phyloP scores from a whole-genome alignment of 2,888 invertebrate species.

The Acrobasis suavella region DNA sequence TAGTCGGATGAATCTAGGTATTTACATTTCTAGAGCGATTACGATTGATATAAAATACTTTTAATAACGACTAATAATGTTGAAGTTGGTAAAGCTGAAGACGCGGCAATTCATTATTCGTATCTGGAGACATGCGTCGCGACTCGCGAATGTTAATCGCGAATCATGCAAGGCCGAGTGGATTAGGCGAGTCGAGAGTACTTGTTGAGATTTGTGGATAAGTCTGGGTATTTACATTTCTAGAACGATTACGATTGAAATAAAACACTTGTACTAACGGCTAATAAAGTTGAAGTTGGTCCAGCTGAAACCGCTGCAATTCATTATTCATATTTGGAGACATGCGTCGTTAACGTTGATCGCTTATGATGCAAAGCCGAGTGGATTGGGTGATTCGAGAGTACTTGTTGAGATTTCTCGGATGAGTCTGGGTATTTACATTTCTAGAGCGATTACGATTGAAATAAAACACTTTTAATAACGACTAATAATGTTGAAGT shows the following conservation, averaged over 20 bases:
- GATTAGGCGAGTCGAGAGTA: not conserved
- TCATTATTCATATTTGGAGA: slow-evolving; percentile 29
- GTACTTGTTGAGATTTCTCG: not conserved
- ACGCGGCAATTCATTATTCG: slow-evolving; percentile 30
- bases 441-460: no score
- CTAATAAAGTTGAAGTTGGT: slow-evolving; percentile 22
- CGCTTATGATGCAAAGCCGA: no score
- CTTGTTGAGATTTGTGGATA: not conserved
- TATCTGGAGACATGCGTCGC: slow-evolving; percentile 17
- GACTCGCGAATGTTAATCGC: no score
- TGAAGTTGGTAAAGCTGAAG: slow-evolving; percentile 10
- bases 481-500: slow-evolving; percentile 22
- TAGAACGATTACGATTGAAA: no score
- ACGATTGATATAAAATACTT: slow-evolving; percentile 14
- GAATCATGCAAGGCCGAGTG: no score
- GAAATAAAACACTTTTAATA: slow-evolving; percentile 22
- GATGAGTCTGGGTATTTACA: not conserved
- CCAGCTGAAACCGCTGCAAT: slow-evolving; percentile 21
- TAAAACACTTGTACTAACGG: slow-evolving; percentile 23
- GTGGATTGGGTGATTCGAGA: not conserved
- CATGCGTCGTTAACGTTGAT: not conserved
- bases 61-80: slow-evolving; percentile 26
- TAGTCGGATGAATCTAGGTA: not conserved
- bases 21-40: not conserved
- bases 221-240: not conserved